Evolutionary conservation across 2,888 invertebrate species (phyloP).

Genomic region (Plebejus argus): DNA sequence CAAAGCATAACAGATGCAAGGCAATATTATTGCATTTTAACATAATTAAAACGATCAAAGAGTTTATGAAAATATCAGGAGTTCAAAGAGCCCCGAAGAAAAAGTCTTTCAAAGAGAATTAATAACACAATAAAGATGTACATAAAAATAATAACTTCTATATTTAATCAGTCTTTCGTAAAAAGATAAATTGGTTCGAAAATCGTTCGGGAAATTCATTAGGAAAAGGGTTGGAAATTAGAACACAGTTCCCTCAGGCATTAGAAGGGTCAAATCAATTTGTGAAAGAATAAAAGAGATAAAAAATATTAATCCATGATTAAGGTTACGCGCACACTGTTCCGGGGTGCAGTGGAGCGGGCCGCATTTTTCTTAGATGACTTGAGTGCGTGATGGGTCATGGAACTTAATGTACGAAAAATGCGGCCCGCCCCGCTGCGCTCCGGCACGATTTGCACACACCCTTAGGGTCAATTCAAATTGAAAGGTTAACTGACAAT

Average conservation of each 20-base stretch:
- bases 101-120: conserved; percentile 4
- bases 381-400: too few species aligned
- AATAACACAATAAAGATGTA: conserved; percentile 2
- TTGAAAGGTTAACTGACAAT: too few species aligned
- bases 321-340: background rate
- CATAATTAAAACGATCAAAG: background rate
- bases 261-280: background rate
- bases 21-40: background rate
- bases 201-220: background rate
- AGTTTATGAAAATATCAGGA: conserved; percentile 3
- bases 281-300: background rate
- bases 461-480: too few species aligned
- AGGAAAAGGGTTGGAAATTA: background rate
- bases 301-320: background rate
- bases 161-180: background rate
- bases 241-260: background rate
- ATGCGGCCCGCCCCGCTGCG: too few species aligned
- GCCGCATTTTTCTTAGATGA: too few species aligned
- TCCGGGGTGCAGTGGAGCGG: too few species aligned
- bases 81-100: background rate
- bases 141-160: conserved; percentile 4
- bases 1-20: background rate
- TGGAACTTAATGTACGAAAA: too few species aligned
- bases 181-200: background rate
- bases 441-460: too few species aligned